Evolutionary conservation across 2,113 vertebrate genomes (phyloP), one percentile per base, ranked within the genome.

Genomic region (Empidonax alnorum): DNA sequence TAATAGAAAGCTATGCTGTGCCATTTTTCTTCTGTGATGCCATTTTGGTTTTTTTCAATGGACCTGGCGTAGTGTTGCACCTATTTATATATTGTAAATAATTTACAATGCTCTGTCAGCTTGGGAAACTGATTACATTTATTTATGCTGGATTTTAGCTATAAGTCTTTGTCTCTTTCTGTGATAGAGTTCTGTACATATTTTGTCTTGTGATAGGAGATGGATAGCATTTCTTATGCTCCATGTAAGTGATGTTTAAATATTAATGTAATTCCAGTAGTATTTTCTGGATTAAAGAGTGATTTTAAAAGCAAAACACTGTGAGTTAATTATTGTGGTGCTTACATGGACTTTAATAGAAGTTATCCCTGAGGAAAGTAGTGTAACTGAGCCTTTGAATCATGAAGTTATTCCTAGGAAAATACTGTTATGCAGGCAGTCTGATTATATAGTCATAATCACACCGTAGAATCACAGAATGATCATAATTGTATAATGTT

Each of bases 21-120:
- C 87, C 90, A 96, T 94, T 98, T 97, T 95, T 97, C 84, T 91
- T 91, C 37, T 87, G 69, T 91, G 97, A 97, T 97, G 93, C 96
- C 96, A 96, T 98, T 97, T 97, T 96, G 62, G 22, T 84, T 97
- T 97, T 97, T 98, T 97, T 98, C 96, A 98, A 96, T 98, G 96
- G 90, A 92, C 35, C 46, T 90, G 93, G 95, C 91, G 82, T 98
- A 96, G 89, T 90, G 87, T 97, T 97, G 67, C 96, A 96, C 77
- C 96, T 98, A 97, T 98, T 98, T 97, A 97, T 97, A 94, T 85
- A 75, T 96, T 96, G 95, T 97, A 97, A 97, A 96, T 97, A 95
- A 95, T 94, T 93, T 94, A 75, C 74, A 96, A 87, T 95, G 76
- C 71, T 59, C 52, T 94, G 89, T 96, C 85, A 97, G 72, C 73